Conservation (phyloP, 1,140 invertebrate genomes). For the Zaprionus inermis region DNA sequence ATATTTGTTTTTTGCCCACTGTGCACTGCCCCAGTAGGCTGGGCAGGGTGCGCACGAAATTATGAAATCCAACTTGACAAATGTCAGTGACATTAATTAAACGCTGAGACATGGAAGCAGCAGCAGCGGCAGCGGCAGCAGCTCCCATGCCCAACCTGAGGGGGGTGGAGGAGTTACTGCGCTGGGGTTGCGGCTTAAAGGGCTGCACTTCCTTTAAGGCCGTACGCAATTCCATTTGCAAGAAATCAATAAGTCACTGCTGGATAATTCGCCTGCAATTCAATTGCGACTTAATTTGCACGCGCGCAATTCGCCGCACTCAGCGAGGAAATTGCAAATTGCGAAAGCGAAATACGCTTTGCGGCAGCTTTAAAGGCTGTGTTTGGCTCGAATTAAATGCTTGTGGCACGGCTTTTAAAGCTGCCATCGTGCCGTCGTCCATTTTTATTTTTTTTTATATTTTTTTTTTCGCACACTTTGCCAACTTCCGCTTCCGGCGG, state of each 20-base stretch:
- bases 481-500: slow-evolving; percentile 65
- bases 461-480: slow-evolving; percentile 53
- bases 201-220: slow-evolving; percentile 6
- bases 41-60: slow-evolving; percentile 47
- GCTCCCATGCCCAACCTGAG: no score
- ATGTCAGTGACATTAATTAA: slow-evolving; percentile 75
- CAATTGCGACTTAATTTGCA: slow-evolving; percentile 28
- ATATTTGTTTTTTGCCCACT: slow-evolving; percentile 1
- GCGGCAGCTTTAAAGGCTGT: slow-evolving; percentile 15
- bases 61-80: slow-evolving; percentile 71
- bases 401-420: slow-evolving; percentile 42
- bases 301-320: slow-evolving; percentile 7
- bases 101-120: slow-evolving; percentile 51
- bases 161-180: no score
- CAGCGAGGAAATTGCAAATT: slow-evolving; percentile 37
- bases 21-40: slow-evolving; percentile 4
- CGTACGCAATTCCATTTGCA: background rate
- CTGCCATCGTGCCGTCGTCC: slow-evolving; percentile 22
- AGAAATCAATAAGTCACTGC: slow-evolving; percentile 14
- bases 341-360: slow-evolving; percentile 3
- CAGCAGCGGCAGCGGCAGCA: no score
- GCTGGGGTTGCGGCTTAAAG: background rate
- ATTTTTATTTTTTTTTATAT: slow-evolving; percentile 18
- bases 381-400: slow-evolving; percentile 20
- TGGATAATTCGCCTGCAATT: slow-evolving; percentile 21